A percentile compares a stretch with the other conserved stretches of the same genome.
Conservation (phyloP, 2,113 vertebrate genomes). For the Dermatemys mawii region DNA sequence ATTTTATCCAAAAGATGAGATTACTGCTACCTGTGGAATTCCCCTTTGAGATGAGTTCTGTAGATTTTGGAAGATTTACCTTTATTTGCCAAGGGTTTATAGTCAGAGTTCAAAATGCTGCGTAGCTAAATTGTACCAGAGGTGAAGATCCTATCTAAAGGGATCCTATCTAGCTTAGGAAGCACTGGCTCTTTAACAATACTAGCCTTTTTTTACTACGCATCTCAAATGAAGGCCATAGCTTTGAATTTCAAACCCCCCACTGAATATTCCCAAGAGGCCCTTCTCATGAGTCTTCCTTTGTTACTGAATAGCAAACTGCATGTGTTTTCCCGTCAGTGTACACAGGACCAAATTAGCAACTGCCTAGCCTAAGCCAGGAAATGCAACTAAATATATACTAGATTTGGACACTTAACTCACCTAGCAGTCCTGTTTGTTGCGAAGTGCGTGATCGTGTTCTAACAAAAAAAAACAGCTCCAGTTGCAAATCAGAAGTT, state of each 20-base stretch:
- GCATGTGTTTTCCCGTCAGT: background rate
- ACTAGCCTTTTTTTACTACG: background rate
- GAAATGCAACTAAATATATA: background rate
- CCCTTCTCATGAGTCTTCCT: background rate
- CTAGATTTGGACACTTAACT: background rate
- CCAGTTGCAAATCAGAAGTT: background rate
- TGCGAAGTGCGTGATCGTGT: background rate
- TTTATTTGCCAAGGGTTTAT: background rate
- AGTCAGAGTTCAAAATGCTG: background rate
- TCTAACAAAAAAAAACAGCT: background rate
- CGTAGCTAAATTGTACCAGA: background rate
- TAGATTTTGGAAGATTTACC: background rate
- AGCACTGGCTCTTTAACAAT: background rate
- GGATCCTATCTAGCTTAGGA: background rate
- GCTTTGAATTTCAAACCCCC: background rate
- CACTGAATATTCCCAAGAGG: background rate
- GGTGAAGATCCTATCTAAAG: background rate
- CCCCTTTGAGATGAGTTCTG: background rate
- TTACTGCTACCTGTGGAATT: background rate
- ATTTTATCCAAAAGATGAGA: background rate
- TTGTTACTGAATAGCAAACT: background rate
- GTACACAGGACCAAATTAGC: background rate
- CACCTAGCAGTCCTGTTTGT: background rate
- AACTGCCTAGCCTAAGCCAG: background rate
- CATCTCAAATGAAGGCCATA: background rate